Conservation (phyloP, 2,888 invertebrate species). For the Agrilus cyanescens region DNA sequence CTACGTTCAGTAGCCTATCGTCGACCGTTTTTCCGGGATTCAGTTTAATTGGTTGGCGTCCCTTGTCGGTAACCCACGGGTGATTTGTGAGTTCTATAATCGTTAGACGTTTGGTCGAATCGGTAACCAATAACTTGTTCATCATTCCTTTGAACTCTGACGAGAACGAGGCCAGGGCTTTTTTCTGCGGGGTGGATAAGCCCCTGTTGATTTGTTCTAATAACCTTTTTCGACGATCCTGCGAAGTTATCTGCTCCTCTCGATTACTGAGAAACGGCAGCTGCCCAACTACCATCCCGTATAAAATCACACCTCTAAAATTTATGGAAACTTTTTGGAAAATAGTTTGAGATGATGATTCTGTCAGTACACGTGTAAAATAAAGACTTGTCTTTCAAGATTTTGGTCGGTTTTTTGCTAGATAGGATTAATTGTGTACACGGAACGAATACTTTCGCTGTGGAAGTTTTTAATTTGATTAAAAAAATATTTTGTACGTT, state of each 20-base stretch:
- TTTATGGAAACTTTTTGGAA: conserved; percentile 2
- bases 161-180: conserved; percentile 38
- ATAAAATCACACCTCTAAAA: conserved; percentile 58
- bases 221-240: conserved; percentile 47
- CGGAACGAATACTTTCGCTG: too few relatives aligned
- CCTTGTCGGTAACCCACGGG: conserved; percentile 45
- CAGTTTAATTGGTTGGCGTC: conserved; percentile 39
- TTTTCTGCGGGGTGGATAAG: conserved; percentile 45
- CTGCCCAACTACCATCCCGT: conserved; percentile 62
- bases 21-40: conserved; percentile 37
- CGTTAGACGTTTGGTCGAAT: conserved; percentile 42
- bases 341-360: too few relatives aligned
- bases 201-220: conserved; percentile 57
- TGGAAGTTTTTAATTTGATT: too few relatives aligned
- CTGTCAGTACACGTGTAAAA: too few relatives aligned
- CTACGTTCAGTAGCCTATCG: conserved; percentile 12
- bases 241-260: conserved; percentile 33
- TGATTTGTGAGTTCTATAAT: conserved; percentile 45
- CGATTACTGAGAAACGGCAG: conserved; percentile 47
- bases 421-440: too few relatives aligned
- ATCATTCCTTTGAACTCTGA: conserved; percentile 38
- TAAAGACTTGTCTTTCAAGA: too few relatives aligned
- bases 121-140: conserved; percentile 42
- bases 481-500: too few relatives aligned
- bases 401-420: too few relatives aligned